Percentiles rank a stretch among this genome's conserved stretches.
These are phyloP conservation scores for Corella eumyota DNA, from an alignment of 23 tunicate species.

Conservation along the genomic window DNA sequence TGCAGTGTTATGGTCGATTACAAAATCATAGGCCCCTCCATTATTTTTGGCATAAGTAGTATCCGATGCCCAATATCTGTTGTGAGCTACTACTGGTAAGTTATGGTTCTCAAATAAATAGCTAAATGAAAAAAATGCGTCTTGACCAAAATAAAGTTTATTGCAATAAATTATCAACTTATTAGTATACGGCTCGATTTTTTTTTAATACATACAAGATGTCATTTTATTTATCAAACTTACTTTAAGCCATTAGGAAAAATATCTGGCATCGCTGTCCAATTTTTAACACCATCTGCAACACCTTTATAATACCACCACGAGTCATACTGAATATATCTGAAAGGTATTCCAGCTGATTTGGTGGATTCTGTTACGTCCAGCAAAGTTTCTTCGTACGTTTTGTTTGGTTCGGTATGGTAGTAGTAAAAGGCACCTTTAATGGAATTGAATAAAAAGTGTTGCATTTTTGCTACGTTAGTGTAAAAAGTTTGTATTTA, in stretches of 20 bases:
- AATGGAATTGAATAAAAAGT: not conserved
- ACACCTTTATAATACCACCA: slow-evolving; percentile 93
- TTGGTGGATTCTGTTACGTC: slow-evolving; percentile 42
- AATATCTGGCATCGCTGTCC: slow-evolving; percentile 64
- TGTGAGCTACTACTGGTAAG: slow-evolving; percentile 83
- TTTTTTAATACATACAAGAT: too few relatives aligned
- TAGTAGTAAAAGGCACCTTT: slow-evolving; percentile 88
- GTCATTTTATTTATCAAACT: too few relatives aligned
- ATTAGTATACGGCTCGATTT: too few relatives aligned
- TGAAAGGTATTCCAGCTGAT: slow-evolving; percentile 43
- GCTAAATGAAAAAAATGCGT: slow-evolving; percentile 15
- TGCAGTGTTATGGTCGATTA: slow-evolving; percentile 40
- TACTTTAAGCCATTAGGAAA: slow-evolving; percentile 85
- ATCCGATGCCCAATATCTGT: slow-evolving; percentile 83
- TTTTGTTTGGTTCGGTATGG: slow-evolving; percentile 66
- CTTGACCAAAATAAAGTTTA: too few relatives aligned
- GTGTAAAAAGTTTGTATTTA: too few relatives aligned
- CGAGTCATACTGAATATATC: slow-evolving; percentile 85
- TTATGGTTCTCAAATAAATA: slow-evolving; percentile 38
- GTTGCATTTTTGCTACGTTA: too few relatives aligned
- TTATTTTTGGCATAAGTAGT: slow-evolving; percentile 79
- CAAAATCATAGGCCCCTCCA: slow-evolving; percentile 71
- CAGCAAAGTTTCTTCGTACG: slow-evolving; percentile 70
- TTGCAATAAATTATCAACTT: too few relatives aligned
- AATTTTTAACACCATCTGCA: slow-evolving; percentile 70